Percentiles rank a stretch among this genome's conserved stretches.
Evolutionary conservation across 1,140 invertebrate species (phyloP).

Genomic region (Leucophenga varia): DNA sequence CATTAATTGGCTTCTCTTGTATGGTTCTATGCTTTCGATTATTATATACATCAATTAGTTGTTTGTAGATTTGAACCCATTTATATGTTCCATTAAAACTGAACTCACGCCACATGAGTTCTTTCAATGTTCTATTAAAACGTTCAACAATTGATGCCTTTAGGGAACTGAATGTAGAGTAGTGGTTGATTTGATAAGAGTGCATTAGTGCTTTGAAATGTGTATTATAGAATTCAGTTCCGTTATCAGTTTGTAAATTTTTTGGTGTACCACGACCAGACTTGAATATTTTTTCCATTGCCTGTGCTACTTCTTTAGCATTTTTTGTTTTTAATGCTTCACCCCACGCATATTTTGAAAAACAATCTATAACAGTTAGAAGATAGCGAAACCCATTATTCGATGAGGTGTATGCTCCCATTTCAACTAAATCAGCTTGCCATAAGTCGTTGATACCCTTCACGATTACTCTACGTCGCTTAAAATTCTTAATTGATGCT

Average conservation of each 20-base stretch:
- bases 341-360: constrained; percentile 58
- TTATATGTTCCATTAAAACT: constrained; percentile 50
- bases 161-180: constrained; percentile 52
- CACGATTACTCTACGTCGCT: constrained; percentile 33
- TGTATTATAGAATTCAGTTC: constrained; percentile 45
- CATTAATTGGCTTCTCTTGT: constrained; percentile 46
- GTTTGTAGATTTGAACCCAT: constrained; percentile 49
- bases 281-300: constrained; percentile 27
- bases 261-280: constrained; percentile 32
- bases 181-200: constrained; percentile 54
- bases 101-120: constrained; percentile 57
- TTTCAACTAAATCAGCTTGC: constrained; percentile 55
- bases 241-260: constrained; percentile 43
- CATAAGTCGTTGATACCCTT: constrained; percentile 50
- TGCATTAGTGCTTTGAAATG: constrained; percentile 37
- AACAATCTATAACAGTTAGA: constrained; percentile 57
- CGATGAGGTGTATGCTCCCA: constrained; percentile 34
- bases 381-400: constrained; percentile 57
- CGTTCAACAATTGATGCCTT: constrained; percentile 59
- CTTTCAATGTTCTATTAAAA: constrained; percentile 57
- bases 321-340: constrained; percentile 58
- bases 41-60: constrained; percentile 56
- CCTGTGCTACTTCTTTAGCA: constrained; percentile 31
- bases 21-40: constrained; percentile 55
- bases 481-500: constrained; percentile 49